Evolutionary conservation across 2,797 vertebrate genomes (phyloP), one percentile per base, ranked within the genome.

Genomic region (Semaprochilodus insignis): DNA sequence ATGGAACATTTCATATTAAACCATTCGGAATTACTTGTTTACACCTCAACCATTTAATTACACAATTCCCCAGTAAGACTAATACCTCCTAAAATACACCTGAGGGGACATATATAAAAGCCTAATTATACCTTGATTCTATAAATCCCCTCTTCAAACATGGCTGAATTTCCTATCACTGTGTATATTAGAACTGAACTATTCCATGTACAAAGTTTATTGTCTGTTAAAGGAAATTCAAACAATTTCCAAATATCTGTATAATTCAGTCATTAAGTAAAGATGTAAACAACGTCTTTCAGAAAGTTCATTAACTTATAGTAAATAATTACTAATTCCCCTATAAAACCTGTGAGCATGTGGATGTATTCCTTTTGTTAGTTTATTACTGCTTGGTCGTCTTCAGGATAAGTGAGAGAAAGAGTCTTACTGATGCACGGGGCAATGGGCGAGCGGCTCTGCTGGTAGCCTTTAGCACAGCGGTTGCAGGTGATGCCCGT

Each of bases 381-480:
- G 11, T 65, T 7, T 59, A 16, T 65, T 66, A 52, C 31, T 66
- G 72, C 21, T 6, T 65, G 6, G 34, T 65, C 51, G 31, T 13
- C 13, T 40, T 17, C 3, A 52, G n/a, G 3, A 65, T 25, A 23
- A 34, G 16, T 5, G 15, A 72, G 17, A 69, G 13, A 21, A 6
- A 36, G 23, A 11, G 65, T 40, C 65, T 67, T 97, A 99, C 97
- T 98, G 95, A 99, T 99, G 95, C 97, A 99, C 90, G 97, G 97
- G 62, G 97, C 97, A 87, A 99, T 97, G 93, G 97, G 97, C 0
- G 97, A 99, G 85, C 97, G 97, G 93, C 97, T 99, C 93, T 99
- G 97, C 96, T 99, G 97, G 96, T 97, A 99, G 95, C 97, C 97
- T 91, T 99, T 98, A 93, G 97, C 97, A 0, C 97, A 99, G 91